phyloP scores from a whole-genome alignment of 1,140 invertebrate species.

The Drosophila jambulina region DNA sequence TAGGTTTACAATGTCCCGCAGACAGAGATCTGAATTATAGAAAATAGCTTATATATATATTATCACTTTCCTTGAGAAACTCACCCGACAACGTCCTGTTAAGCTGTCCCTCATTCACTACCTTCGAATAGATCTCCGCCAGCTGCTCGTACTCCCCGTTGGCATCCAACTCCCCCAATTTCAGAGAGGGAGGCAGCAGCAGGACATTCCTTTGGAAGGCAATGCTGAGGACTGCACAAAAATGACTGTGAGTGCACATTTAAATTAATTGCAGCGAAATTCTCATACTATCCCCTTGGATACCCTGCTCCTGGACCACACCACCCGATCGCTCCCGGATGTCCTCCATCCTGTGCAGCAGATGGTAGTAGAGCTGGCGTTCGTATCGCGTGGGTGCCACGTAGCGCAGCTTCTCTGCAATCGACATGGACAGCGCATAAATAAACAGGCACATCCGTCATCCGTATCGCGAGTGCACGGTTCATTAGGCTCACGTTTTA shows the following conservation, averaged over 20 bases:
- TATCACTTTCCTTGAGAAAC: background rate
- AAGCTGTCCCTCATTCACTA: conserved; percentile 55
- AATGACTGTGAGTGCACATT: conserved; percentile 15
- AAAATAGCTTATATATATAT: background rate
- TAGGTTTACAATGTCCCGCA: conserved; percentile 56
- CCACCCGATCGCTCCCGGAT: conserved; percentile 23
- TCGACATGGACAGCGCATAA: conserved; percentile 24
- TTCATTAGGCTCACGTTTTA: conserved; percentile 74
- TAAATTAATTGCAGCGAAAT: conserved; percentile 1
- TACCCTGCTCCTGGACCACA: background rate
- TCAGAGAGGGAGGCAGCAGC: conserved; percentile 48
- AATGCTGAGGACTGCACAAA: conserved; percentile 54
- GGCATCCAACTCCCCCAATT: conserved; percentile 54
- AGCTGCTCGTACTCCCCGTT: conserved; percentile 73
- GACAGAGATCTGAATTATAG: conserved; percentile 48
- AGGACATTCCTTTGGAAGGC: conserved; percentile 65
- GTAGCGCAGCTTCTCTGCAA: conserved; percentile 74
- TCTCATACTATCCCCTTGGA: conserved; percentile 47
- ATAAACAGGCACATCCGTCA: conserved; percentile 52
- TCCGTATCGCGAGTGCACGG: conserved; percentile 49
- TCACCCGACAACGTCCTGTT: conserved; percentile 65
- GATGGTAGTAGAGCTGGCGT: conserved; percentile 66
- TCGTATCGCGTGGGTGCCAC: conserved; percentile 67
- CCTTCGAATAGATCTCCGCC: conserved; percentile 47
- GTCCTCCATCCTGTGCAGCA: conserved; percentile 62